Percentiles rank a stretch among this genome's conserved stretches.
These are phyloP conservation scores for Thunnus thynnus DNA, from an alignment of 2,113 vertebrate species.

Conservation along the genomic window DNA sequence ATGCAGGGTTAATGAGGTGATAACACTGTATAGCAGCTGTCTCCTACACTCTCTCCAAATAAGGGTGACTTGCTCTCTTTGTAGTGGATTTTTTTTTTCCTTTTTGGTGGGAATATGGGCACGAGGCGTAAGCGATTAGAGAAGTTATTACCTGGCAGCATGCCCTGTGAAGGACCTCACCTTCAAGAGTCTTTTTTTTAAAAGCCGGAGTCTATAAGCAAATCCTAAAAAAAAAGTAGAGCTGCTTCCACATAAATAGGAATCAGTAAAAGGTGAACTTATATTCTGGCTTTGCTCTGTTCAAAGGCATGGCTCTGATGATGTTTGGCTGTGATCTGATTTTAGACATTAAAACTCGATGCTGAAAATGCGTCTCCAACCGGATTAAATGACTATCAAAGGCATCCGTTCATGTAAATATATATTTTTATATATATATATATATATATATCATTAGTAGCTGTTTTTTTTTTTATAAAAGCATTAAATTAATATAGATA, in stretches of 20 bases:
- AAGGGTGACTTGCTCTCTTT: constrained; percentile 43
- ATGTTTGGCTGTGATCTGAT: too few relatives aligned
- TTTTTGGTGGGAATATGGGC: constrained; percentile 45
- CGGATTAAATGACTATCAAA: constrained; percentile 44
- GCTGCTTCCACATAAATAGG: constrained; percentile 19
- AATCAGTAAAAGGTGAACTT: constrained; percentile 28
- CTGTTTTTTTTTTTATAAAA: constrained; percentile 39
- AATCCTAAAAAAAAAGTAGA: constrained; percentile 18
- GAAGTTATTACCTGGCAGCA: constrained; percentile 65
- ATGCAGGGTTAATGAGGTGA: constrained; percentile 66
- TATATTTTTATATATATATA: too few relatives aligned
- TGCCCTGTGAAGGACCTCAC: constrained; percentile 50
- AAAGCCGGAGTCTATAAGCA: constrained; percentile 41
- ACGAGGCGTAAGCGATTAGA: constrained; percentile 51
- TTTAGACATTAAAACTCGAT: constrained; percentile 53
- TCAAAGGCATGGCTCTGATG: too few relatives aligned
- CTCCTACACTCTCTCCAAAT: constrained; percentile 35
- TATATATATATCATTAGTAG: background rate
- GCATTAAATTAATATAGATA: constrained; percentile 9
- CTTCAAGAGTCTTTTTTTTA: constrained; percentile 46
- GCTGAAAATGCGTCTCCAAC: constrained; percentile 41
- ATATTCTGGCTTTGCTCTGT: constrained; percentile 19
- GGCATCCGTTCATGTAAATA: constrained; percentile 12
- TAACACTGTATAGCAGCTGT: constrained; percentile 44
- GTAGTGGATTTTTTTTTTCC: background rate